phyloP scores from a whole-genome alignment of 2,113 vertebrate species.

The Oreochromis niloticus region DNA sequence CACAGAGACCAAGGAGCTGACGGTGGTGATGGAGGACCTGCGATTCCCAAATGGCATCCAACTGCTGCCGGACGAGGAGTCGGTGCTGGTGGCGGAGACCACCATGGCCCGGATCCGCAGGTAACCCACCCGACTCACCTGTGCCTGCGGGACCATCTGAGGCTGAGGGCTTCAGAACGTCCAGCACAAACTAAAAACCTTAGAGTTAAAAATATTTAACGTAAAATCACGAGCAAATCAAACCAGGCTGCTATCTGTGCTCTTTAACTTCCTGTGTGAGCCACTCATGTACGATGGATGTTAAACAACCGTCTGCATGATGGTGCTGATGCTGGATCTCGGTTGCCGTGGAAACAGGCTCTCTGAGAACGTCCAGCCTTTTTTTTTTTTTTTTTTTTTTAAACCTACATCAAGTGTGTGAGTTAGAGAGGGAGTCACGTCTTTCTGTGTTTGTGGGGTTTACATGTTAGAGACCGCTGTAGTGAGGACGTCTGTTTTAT shows the following conservation, averaged over 20 bases:
- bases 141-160: neutral
- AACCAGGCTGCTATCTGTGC: accelerated
- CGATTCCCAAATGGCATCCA: slow-evolving; percentile 93
- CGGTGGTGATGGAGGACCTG: slow-evolving; percentile 89
- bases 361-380: neutral
- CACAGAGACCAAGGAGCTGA: slow-evolving; percentile 79
- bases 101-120: slow-evolving; percentile 94
- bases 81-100: slow-evolving; percentile 90
- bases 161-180: neutral
- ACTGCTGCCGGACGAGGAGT: slow-evolving; percentile 89
- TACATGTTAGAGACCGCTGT: neutral
- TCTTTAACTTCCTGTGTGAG: neutral
- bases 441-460: neutral
- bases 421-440: neutral
- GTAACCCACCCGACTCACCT: slow-evolving; percentile 30
- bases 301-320: neutral
- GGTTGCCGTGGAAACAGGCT: neutral
- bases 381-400: neutral
- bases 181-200: neutral
- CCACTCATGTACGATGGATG: neutral
- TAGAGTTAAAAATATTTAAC: neutral
- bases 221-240: neutral
- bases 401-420: neutral
- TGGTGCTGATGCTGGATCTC: neutral
- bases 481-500: neutral